phyloP scores from a whole-genome alignment of 2,888 invertebrate genomes.

The Griposia aprilina region DNA sequence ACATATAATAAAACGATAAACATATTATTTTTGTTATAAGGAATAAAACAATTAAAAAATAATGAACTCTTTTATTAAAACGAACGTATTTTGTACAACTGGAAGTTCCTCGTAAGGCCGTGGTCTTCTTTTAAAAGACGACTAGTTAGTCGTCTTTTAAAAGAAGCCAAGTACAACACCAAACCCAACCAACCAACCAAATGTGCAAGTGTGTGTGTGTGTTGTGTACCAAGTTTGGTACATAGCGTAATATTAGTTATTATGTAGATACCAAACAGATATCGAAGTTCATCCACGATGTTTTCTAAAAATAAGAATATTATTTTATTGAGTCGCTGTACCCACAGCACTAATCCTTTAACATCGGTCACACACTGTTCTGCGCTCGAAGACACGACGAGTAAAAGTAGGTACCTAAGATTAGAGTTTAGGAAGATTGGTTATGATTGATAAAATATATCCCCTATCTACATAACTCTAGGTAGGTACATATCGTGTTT shows the following conservation, averaged over 20 bases:
- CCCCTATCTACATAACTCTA: too few relatives aligned
- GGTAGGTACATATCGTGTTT: too few relatives aligned
- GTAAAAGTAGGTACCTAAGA: not conserved
- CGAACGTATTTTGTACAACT: not conserved
- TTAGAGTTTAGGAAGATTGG: not conserved
- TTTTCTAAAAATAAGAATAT: not conserved
- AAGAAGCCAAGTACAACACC: too few relatives aligned
- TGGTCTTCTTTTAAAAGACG: too few relatives aligned
- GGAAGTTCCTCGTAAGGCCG: not conserved
- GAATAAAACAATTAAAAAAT: not conserved
- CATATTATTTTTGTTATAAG: conserved; percentile 14
- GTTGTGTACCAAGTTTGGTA: too few relatives aligned
- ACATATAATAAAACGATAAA: conserved; percentile 27
- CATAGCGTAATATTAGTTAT: not conserved
- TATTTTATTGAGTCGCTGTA: not conserved
- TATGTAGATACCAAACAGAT: not conserved
- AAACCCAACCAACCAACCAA: too few relatives aligned
- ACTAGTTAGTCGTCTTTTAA: too few relatives aligned
- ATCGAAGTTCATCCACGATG: not conserved
- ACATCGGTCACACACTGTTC: not conserved
- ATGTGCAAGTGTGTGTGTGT: too few relatives aligned
- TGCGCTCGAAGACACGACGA: not conserved
- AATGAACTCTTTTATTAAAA: not conserved
- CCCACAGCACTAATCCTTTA: not conserved
- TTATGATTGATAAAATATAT: not conserved